phyloP scores from a whole-genome alignment of 2,113 vertebrate species.

The Brienomyrus brachyistius region DNA sequence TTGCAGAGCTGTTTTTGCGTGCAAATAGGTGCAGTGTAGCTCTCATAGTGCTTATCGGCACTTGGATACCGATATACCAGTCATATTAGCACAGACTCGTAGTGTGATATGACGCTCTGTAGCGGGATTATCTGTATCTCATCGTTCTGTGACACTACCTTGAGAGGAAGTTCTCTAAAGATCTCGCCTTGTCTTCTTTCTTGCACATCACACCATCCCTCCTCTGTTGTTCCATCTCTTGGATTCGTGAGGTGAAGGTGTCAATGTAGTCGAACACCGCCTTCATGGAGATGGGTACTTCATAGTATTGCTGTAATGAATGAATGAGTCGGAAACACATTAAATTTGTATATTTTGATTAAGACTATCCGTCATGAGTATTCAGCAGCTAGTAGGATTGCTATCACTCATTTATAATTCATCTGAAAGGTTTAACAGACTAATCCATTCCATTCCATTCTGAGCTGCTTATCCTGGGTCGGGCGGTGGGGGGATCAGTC shows the following conservation, averaged over 20 bases:
- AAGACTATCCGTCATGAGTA: neutral
- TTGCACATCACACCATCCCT: slow-evolving; percentile 69
- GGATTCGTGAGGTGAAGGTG: slow-evolving; percentile 77
- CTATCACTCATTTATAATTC: neutral
- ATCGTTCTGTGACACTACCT: slow-evolving; percentile 50
- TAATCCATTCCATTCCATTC: neutral
- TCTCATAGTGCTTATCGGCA: neutral
- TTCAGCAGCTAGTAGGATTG: neutral
- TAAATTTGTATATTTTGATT: neutral
- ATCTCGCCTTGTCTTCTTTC: slow-evolving; percentile 77
- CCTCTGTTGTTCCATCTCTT: slow-evolving; percentile 82
- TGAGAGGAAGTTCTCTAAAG: slow-evolving; percentile 78
- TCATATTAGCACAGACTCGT: neutral
- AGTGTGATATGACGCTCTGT: neutral
- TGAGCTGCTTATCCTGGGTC: too few species aligned
- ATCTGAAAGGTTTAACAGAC: neutral
- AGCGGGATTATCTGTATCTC: neutral
- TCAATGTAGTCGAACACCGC: slow-evolving; percentile 79
- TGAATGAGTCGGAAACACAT: neutral
- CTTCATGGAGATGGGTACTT: slow-evolving; percentile 83
- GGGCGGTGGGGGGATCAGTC: too few species aligned
- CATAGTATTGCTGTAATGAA: slow-evolving; percentile 75
- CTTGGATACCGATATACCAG: neutral
- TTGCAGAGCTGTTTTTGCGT: neutral
- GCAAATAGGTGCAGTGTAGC: neutral